Evolutionary conservation across 2,113 vertebrate species (phyloP).

Genomic region (Psittacara wagleri): DNA sequence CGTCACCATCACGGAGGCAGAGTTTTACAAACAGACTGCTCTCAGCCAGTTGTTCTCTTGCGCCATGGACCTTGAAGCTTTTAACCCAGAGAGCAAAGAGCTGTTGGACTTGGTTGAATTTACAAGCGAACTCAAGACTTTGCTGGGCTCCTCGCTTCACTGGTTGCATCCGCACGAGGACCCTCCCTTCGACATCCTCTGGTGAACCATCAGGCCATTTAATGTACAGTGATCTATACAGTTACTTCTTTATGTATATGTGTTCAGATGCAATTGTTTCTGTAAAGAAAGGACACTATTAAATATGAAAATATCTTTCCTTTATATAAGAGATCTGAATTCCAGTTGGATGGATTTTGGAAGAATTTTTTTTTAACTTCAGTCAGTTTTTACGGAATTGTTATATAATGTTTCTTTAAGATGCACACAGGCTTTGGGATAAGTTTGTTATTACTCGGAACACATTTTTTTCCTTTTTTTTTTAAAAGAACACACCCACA

Average conservation of each 20-base stretch:
- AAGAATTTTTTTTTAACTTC: conserved; percentile 80
- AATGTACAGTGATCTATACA: conserved; percentile 76
- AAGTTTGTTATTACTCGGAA: conserved; percentile 82
- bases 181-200: conserved; percentile 61
- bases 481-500: conserved; percentile 58
- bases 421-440: conserved; percentile 78
- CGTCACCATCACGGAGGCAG: conserved; percentile 88
- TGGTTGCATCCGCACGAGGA: conserved; percentile 80
- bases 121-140: conserved; percentile 86
- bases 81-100: conserved; percentile 91
- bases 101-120: conserved; percentile 93
- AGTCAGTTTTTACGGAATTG: conserved; percentile 77
- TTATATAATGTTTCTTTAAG: conserved; percentile 77
- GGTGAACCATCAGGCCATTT: conserved; percentile 69
- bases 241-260: conserved; percentile 81
- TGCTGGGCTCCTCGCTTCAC: conserved; percentile 89
- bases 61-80: conserved; percentile 87
- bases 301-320: conserved; percentile 83
- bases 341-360: conserved; percentile 79
- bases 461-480: conserved; percentile 65
- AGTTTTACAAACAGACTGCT: conserved; percentile 92
- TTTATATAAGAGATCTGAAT: conserved; percentile 82
- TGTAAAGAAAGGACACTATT: conserved; percentile 87
- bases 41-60: conserved; percentile 91
- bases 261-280: conserved; percentile 78